A percentile compares a stretch with the other conserved stretches of the same genome.
These are phyloP conservation scores for Nothoprocta perdicaria DNA, from an alignment of 2,113 vertebrate species.

Conservation along the genomic window DNA sequence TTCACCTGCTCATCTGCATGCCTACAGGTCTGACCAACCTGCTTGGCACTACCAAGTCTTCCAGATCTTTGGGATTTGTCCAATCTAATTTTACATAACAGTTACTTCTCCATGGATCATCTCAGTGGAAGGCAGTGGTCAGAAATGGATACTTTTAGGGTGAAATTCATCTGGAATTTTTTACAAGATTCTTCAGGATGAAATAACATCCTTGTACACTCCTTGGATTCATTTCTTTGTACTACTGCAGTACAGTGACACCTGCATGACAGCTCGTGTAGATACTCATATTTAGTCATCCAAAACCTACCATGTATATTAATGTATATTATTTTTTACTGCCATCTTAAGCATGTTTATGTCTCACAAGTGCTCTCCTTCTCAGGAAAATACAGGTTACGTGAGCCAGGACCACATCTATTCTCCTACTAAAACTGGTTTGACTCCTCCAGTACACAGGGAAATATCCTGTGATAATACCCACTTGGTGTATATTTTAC, in stretches of 20 bases:
- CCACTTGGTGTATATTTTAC: not conserved
- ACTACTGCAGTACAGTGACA: no score
- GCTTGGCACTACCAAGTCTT: no score
- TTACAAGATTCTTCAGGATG: no score
- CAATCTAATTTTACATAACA: not conserved
- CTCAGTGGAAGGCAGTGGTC: no score
- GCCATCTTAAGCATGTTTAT: not conserved
- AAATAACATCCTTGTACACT: no score
- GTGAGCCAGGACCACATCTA: not conserved
- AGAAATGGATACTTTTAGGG: no score
- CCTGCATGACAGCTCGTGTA: not conserved
- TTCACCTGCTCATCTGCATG: not conserved
- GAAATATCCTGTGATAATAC: not conserved
- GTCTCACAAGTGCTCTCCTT: not conserved
- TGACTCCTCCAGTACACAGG: not conserved
- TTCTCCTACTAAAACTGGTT: not conserved
- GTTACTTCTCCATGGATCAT: not conserved
- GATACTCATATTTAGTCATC: not conserved
- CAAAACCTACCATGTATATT: not conserved
- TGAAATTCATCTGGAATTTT: no score
- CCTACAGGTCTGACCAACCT: not conserved
- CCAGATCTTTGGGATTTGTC: not conserved
- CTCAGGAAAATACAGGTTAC: not conserved
- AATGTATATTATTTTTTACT: not conserved
- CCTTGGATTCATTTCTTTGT: no score